Evolutionary conservation across 2,888 invertebrate genomes (phyloP), one percentile per base, ranked within the genome.

Genomic region (Trichogramma dendrolimi): DNA sequence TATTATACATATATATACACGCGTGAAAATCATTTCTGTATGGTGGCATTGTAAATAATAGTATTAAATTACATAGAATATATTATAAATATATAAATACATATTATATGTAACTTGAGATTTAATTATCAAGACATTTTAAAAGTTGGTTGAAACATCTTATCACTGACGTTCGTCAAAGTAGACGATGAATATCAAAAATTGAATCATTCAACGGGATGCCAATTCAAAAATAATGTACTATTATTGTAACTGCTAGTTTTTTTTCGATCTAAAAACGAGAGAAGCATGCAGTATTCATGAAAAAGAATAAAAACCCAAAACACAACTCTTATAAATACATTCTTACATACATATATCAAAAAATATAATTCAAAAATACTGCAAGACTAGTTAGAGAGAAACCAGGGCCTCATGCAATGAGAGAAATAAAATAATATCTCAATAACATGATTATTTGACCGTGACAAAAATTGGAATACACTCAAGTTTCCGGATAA

Each of bases 31-130:
- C 27, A 27, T 61, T 61, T 61, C 60, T 60, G 63, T 60, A 63
- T 60, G 61, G 66, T 76, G 74, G 77, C 74, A 74, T 75, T 77
- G 78, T 78, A 77, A 70, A 77, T 77, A 78, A 75, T 77, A 77
- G 73, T 69, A 70, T 67, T 73, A 72, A 75, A 70, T 67, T 27
- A 56, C 61, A 68, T 72, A 71, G 71, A 63, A 67, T 72, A 72
- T 67, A 69, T 69, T 5, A 43, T 48, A 55, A 14, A 56, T 60
- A 57, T 47, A 62, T 49, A 60, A 41, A 58, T 53, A 59, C 8
- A 56, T 38, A 43, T 48, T 53, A 67, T 65, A 60, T 55, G 57
- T 55, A 55, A 44, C 50, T 46, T 11, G 10, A 42, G 8, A 46
- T n/a, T 10, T 46, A 46, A 8, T 10, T 46, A 46, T 46, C 8